phyloP scores from a whole-genome alignment of 2,797 vertebrate genomes.

The Gadopsis bispinosus region DNA sequence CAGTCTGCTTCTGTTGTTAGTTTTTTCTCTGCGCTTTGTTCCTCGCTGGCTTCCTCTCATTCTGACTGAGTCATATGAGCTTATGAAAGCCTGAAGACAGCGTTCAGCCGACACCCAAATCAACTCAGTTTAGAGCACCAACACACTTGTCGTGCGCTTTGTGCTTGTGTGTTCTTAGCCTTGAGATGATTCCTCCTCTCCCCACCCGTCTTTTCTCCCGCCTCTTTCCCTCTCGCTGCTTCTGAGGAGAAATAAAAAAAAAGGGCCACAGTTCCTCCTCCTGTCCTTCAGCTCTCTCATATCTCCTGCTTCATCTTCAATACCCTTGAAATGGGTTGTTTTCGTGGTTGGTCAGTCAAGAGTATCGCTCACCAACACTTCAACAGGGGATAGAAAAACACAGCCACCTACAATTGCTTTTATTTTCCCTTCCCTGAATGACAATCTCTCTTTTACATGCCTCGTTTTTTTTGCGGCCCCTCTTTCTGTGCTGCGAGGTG shows the following conservation, averaged over 20 bases:
- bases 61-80: slow-evolving; percentile 53
- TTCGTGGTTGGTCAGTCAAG: slow-evolving; percentile 60
- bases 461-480: background rate
- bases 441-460: slow-evolving; percentile 16
- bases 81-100: slow-evolving; percentile 54
- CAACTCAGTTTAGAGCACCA: slow-evolving; percentile 43
- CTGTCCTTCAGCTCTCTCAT: slow-evolving; percentile 54
- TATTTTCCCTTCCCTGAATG: slow-evolving; percentile 22
- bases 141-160: slow-evolving; percentile 51
- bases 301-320: slow-evolving; percentile 56
- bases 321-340: slow-evolving; percentile 67
- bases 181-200: slow-evolving; percentile 53
- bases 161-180: slow-evolving; percentile 54
- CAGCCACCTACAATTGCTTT: slow-evolving; percentile 33
- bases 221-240: slow-evolving; percentile 11
- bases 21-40: slow-evolving; percentile 8
- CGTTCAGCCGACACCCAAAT: slow-evolving; percentile 49
- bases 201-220: slow-evolving; percentile 12
- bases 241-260: slow-evolving; percentile 3
- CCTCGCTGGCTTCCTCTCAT: slow-evolving; percentile 24
- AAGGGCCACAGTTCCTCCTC: slow-evolving; percentile 35
- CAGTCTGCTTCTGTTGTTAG: slow-evolving; percentile 14
- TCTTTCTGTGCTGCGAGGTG: slow-evolving; percentile 21
- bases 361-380: slow-evolving; percentile 51
- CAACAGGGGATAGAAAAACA: slow-evolving; percentile 10